Evolutionary conservation across 2,113 vertebrate species (phyloP).

Genomic region (Urocitellus parryii): DNA sequence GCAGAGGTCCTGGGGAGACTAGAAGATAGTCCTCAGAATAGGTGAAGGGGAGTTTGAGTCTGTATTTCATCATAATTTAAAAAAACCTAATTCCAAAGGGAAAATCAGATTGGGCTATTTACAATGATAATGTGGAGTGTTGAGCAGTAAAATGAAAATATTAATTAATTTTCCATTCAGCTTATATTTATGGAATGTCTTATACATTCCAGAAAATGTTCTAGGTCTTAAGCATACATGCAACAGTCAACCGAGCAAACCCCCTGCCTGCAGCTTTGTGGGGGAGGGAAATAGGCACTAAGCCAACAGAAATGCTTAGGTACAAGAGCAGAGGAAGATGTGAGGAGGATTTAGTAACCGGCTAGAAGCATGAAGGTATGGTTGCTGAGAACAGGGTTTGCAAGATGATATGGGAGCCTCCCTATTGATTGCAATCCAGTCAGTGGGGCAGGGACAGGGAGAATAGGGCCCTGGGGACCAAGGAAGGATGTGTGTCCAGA

Average conservation of each 20-base stretch:
- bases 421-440: not conserved
- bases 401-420: not conserved
- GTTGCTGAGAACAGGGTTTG: not conserved
- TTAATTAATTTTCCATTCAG: not conserved
- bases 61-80: constrained; percentile 26
- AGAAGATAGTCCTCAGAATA: not conserved
- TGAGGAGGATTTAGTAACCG: not conserved
- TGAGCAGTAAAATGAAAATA: not conserved
- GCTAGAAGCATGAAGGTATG: not conserved
- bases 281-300: not conserved
- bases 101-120: not conserved
- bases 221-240: not conserved
- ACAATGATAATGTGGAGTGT: not conserved
- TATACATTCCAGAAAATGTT: not conserved
- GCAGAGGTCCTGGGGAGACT: not conserved
- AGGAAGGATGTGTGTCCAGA: not conserved
- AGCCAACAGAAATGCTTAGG: not conserved
- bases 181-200: not conserved
- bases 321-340: not conserved
- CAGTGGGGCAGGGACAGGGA: not conserved
- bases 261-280: not conserved
- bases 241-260: not conserved
- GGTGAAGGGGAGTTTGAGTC: not conserved
- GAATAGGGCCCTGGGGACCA: not conserved
- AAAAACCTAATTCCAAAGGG: not conserved